Percentiles rank a stretch among this genome's conserved stretches.
Conservation (phyloP, 2,888 invertebrate species). For the Charanyca ferruginea region DNA sequence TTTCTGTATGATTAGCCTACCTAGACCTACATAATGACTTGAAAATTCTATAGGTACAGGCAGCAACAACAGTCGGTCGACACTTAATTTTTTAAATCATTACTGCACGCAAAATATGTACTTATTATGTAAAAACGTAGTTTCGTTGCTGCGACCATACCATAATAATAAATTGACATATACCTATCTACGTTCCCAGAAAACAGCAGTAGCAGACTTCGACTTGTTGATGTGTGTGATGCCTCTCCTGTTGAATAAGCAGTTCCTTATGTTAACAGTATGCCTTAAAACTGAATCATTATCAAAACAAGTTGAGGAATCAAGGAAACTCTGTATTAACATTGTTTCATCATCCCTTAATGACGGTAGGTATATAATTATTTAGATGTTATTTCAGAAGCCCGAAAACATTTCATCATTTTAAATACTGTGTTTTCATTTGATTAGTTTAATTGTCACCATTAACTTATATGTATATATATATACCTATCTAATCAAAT, state of each 20-base stretch:
- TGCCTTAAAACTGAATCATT: slow-evolving; percentile 70
- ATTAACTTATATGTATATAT: too few species aligned
- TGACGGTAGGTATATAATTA: slow-evolving; percentile 75
- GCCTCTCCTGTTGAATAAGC: slow-evolving; percentile 61
- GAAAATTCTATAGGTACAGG: too few species aligned
- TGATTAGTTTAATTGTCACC: slow-evolving; percentile 38
- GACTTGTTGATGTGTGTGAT: slow-evolving; percentile 55
- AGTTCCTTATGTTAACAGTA: slow-evolving; percentile 61
- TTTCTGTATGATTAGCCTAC: background rate
- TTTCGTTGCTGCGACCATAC: background rate
- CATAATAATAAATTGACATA: background rate
- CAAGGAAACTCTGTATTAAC: slow-evolving; percentile 70
- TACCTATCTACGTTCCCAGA: slow-evolving; percentile 66
- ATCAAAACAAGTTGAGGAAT: slow-evolving; percentile 66
- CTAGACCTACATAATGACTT: too few species aligned
- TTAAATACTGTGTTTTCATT: slow-evolving; percentile 5
- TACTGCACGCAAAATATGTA: too few species aligned
- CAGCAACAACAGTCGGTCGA: too few species aligned
- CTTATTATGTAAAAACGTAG: too few species aligned
- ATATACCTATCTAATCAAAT: slow-evolving; percentile 9
- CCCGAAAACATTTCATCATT: slow-evolving; percentile 4
- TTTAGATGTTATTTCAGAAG: slow-evolving; percentile 2
- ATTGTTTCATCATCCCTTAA: slow-evolving; percentile 60
- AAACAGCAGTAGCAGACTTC: slow-evolving; percentile 53
- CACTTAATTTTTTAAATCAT: too few species aligned